Evolutionary conservation across 2,113 vertebrate genomes (phyloP), one percentile per base, ranked within the genome.

Genomic region (Oxygymnocypris stewartii): DNA sequence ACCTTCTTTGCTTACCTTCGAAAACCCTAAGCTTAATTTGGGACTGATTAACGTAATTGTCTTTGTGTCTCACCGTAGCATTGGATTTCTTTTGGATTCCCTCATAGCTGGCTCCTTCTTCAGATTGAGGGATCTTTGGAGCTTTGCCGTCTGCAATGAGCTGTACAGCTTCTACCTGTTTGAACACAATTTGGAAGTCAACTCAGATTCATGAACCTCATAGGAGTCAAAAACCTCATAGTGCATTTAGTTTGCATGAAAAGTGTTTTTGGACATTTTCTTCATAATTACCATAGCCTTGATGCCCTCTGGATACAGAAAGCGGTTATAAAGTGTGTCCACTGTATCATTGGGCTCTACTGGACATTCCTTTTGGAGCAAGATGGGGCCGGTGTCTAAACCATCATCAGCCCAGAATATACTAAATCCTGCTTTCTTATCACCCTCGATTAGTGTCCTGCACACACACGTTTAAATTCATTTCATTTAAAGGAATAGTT

Each of bases 341-440:
- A 99, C 98, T 0, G 98, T 99, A 85, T 99, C 97, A 0, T 96
- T 97, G 83, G 95, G 95, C 31, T 96, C 93, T 1, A 99, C 95
- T 0, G 93, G 89, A 88, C 97, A 99, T 57, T 97, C 96, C 63
- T 90, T 93, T 94, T 99, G 98, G 89, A 99, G 96, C 88, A 99
- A 95, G 87, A 99, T 95, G 2, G 98, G 97, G 67, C 98, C 98
- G 0, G 98, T 99, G 90, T 99, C 98, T 91, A 99, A 94, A 6
- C 98, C 98, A 20, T 97, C 96, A 75, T 99, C 98, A 14, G 97
- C 98, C 98, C 98, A 99, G 94, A 99, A 99, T 89, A 99, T 90
- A 7, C 96, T 95, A 93, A 99, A 97, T 12, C 98, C 98, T 23
- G 96, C 97, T 89, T 95, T 96, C 90, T 96, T 96, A 88, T 99